phyloP scores from a whole-genome alignment of 2,113 vertebrate genomes.

The Enhydra lutris region DNA sequence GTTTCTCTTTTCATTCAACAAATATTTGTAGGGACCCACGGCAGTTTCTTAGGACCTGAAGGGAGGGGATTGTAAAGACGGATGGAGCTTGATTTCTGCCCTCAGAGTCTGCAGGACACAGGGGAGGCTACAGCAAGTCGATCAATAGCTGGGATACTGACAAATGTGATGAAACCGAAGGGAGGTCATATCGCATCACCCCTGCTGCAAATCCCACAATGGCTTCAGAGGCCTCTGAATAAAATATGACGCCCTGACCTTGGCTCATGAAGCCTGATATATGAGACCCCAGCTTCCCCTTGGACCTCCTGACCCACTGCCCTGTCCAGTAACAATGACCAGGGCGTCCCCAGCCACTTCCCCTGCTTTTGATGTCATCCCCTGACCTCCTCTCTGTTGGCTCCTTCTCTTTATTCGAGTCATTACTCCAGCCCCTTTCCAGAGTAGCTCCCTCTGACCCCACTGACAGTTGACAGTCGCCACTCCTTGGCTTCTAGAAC shows the following conservation, averaged over 20 bases:
- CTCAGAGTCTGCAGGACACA: neutral
- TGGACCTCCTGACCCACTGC: neutral
- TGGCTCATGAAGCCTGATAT: neutral
- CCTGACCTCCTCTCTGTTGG: neutral
- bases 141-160: neutral
- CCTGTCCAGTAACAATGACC: neutral
- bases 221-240: neutral
- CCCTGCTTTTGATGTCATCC: neutral
- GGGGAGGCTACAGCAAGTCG: neutral
- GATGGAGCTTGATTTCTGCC: neutral
- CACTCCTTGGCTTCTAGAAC: neutral
- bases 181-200: neutral
- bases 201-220: neutral
- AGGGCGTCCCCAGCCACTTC: neutral
- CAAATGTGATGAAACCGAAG: neutral
- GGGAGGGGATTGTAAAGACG: neutral
- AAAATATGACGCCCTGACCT: neutral
- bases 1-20: neutral
- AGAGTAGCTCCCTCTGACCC: neutral
- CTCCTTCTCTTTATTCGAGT: neutral
- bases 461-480: neutral
- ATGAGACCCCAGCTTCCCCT: neutral
- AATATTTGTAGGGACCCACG: neutral
- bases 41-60: neutral
- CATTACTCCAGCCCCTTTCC: neutral